Conservation (phyloP, 2,888 invertebrate species). For the Odontomyia ornata region DNA sequence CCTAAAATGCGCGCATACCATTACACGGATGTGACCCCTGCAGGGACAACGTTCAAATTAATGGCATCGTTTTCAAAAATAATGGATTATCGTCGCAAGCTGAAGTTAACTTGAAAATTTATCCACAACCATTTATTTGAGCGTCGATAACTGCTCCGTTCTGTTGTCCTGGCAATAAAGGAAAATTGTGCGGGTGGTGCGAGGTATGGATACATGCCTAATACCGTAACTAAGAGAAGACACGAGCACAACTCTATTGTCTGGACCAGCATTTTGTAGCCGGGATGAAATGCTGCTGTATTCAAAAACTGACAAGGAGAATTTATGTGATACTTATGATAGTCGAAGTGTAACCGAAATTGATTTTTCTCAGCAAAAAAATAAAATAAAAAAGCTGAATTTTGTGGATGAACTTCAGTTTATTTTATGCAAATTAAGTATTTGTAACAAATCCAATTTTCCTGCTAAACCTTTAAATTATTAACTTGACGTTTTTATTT, state of each 20-base stretch:
- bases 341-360: constrained; percentile 18
- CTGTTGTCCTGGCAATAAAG: constrained; percentile 10
- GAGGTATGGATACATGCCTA: neutral
- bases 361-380: constrained; percentile 10
- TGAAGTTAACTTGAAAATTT: constrained; percentile 40
- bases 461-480: too few species aligned
- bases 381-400: neutral
- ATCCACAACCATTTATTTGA: constrained; percentile 33
- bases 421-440: constrained; percentile 12
- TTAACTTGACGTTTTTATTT: too few species aligned
- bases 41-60: constrained; percentile 37
- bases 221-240: neutral
- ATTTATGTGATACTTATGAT: constrained; percentile 25
- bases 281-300: neutral
- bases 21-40: neutral
- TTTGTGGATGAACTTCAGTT: neutral
- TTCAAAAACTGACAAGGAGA: constrained; percentile 29
- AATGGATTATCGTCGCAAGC: constrained; percentile 43
- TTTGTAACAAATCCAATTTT: too few species aligned
- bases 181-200: neutral
- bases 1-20: constrained; percentile 1
- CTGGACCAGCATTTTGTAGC: neutral
- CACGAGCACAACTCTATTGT: neutral
- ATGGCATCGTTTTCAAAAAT: constrained; percentile 39
- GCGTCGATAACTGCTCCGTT: constrained; percentile 21